Conservation (phyloP, 2,888 invertebrate genomes). For the Monoplex corrugatus region DNA sequence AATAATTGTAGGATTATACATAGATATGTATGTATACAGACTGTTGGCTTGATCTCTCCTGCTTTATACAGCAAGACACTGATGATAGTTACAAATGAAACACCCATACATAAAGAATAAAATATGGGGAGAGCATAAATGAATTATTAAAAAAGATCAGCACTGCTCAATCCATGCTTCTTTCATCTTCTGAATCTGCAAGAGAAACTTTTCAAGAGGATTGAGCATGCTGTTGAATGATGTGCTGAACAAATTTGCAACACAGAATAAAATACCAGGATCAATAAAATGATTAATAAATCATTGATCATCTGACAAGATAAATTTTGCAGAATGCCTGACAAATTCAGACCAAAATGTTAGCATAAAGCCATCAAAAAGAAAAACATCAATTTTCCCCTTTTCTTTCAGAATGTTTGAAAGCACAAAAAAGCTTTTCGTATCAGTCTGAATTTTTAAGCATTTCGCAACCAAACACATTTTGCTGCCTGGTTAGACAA, state of each 20-base stretch:
- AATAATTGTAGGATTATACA: neutral
- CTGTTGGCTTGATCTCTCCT: slow-evolving; percentile 50
- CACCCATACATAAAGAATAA: neutral
- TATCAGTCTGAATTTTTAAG: neutral
- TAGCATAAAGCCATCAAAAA: neutral
- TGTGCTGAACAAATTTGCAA: too few species aligned
- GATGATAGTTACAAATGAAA: neutral
- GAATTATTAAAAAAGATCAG: neutral
- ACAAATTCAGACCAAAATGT: neutral
- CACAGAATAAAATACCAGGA: neutral
- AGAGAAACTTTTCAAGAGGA: slow-evolving; percentile 1
- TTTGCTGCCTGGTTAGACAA: too few species aligned
- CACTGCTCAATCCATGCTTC: slow-evolving; percentile 11
- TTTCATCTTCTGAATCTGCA: slow-evolving; percentile 2
- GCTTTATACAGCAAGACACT: neutral
- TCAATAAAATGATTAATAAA: neutral
- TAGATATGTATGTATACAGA: neutral
- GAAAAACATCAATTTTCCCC: neutral
- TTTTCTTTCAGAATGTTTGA: too few species aligned
- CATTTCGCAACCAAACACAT: neutral
- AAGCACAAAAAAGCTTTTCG: too few species aligned
- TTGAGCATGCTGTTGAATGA: slow-evolving; percentile 17
- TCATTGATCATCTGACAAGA: too few species aligned
- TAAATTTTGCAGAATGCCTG: neutral
- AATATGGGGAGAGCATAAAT: neutral